Evolutionary conservation across 2,888 invertebrate genomes (phyloP).

Genomic region (Pomacea canaliculata): DNA sequence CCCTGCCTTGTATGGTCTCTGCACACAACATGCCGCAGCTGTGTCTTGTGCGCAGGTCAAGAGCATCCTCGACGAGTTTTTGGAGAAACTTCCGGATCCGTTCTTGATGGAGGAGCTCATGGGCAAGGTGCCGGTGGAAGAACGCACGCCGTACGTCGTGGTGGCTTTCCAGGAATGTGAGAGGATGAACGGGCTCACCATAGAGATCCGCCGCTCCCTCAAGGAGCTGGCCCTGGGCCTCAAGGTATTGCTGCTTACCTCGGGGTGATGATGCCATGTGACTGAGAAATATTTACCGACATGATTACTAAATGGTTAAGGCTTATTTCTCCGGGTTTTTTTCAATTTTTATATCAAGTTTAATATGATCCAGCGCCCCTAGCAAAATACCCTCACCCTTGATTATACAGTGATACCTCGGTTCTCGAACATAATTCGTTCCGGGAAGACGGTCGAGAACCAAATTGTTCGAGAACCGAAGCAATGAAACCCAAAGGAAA

Average conservation of each 20-base stretch:
- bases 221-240: constrained; percentile 92
- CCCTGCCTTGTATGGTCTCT: too few species aligned
- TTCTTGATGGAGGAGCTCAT: constrained; percentile 96
- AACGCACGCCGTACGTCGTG: constrained; percentile 94
- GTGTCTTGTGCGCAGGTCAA: constrained; percentile 78
- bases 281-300: neutral
- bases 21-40: neutral
- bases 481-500: too few species aligned
- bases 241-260: constrained; percentile 75
- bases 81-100: constrained; percentile 95
- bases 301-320: neutral
- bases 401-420: too few species aligned
- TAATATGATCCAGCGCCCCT: too few species aligned
- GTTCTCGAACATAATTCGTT: too few species aligned
- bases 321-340: too few species aligned
- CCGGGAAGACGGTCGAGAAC: too few species aligned
- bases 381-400: too few species aligned
- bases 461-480: too few species aligned
- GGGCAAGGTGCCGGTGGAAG: constrained; percentile 87
- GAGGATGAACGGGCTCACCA: constrained; percentile 92
- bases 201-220: constrained; percentile 90
- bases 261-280: neutral
- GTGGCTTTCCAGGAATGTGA: constrained; percentile 90
- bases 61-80: constrained; percentile 92
- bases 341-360: too few species aligned